Percentiles rank a stretch among this genome's conserved stretches.
These are phyloP conservation scores for Drosophila funebris DNA, from an alignment of 1,140 invertebrate genomes.

Conservation along the genomic window DNA sequence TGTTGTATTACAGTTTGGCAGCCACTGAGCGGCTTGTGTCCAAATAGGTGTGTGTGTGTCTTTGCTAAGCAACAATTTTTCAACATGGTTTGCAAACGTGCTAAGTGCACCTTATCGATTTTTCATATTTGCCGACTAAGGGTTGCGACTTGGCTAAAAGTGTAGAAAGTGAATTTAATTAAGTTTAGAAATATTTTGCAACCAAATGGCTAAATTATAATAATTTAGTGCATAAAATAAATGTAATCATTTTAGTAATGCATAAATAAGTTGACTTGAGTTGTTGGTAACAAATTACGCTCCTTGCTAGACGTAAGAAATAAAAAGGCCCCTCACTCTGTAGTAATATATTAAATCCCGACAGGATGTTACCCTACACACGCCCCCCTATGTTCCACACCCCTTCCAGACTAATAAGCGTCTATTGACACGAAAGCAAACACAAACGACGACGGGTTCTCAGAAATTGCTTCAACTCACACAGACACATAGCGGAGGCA, in stretches of 20 bases:
- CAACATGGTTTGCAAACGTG: neutral
- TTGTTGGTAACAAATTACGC: neutral
- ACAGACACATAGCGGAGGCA: too few species aligned
- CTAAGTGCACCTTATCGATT: neutral
- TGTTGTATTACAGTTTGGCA: neutral
- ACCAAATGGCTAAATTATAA: neutral
- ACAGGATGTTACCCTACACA: conserved; percentile 59
- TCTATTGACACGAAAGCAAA: conserved; percentile 68
- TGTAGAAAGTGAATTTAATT: neutral
- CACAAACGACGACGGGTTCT: conserved; percentile 13
- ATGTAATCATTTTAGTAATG: neutral
- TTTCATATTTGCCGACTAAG: neutral
- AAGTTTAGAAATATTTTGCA: neutral
- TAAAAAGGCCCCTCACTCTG: conserved; percentile 66
- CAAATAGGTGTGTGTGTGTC: neutral
- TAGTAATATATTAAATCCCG: conserved; percentile 64
- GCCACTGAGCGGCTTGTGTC: neutral
- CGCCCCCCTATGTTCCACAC: neutral
- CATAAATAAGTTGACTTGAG: neutral
- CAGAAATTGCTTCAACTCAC: conserved; percentile 12
- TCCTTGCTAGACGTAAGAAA: neutral
- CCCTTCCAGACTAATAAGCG: conserved; percentile 49
- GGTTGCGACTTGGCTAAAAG: neutral
- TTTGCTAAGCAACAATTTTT: neutral
- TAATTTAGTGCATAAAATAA: neutral